These are phyloP conservation scores for Carettochelys insculpta DNA, from an alignment of 2,113 vertebrate genomes.

Conservation along the genomic window DNA sequence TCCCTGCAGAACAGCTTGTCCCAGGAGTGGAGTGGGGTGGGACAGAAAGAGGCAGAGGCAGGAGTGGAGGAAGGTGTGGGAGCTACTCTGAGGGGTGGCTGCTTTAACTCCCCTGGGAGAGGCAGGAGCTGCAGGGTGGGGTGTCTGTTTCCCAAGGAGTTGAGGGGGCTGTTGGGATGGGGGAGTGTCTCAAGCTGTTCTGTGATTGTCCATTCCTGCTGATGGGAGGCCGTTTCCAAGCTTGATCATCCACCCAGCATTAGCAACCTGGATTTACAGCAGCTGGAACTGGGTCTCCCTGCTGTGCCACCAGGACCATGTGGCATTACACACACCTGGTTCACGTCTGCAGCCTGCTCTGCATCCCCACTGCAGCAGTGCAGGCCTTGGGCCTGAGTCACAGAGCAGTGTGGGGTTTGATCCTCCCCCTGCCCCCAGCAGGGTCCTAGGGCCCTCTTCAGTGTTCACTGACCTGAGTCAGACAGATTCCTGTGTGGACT, in stretches of 20 bases:
- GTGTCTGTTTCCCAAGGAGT: too few relatives aligned
- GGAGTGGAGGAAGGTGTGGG: too few relatives aligned
- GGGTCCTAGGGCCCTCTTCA: not conserved
- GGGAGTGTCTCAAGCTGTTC: too few relatives aligned
- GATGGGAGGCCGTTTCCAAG: not conserved
- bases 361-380: not conserved
- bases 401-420: not conserved
- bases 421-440: not conserved
- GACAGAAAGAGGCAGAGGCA: too few relatives aligned
- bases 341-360: not conserved
- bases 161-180: too few relatives aligned
- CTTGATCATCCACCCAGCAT: not conserved
- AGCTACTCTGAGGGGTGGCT: too few relatives aligned
- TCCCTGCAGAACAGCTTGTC: too few relatives aligned
- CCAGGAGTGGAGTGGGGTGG: too few relatives aligned
- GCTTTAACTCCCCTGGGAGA: too few relatives aligned
- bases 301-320: not conserved
- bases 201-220: too few relatives aligned
- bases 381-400: not conserved
- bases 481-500: not conserved
- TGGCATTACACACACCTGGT: not conserved
- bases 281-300: not conserved
- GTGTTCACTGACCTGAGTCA: not conserved
- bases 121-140: too few relatives aligned
- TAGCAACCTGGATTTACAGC: not conserved